Base-by-base conservation (phyloP, 2,888 invertebrate genomes). In the Boloria euphrosyne region DNA sequence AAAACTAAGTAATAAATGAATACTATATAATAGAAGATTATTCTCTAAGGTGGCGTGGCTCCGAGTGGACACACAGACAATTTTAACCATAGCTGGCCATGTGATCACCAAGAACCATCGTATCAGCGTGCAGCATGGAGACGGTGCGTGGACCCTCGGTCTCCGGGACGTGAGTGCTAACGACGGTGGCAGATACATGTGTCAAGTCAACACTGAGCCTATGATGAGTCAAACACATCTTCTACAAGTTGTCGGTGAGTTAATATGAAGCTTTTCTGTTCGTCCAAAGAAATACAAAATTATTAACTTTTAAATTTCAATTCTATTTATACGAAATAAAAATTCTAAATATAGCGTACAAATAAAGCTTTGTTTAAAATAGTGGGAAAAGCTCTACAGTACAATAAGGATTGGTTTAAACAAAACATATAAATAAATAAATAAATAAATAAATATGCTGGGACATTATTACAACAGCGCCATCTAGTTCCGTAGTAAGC, bases 51-150 rank as follows among this genome's bases (percentile, higher is more conserved):
- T 97, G 79, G 97, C 97, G 80, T 97, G 97, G 97, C 93, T 97
- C 66, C 95, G 97, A 71, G 97, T 97, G 64, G 97, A 97, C 92
- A 97, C 97, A 47, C 97, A 97, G 85, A 97, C 97, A 10, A 97
- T 97, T 77, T 93, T 97, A 75, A 97, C 97, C 52, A 97, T 97
- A 78, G 97, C 97, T 71, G 95, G 95, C 77, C 96, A 97, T 91
- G 97, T 97, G 82, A 97, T 97, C 85, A 97, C 97, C 67, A 96
- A 97, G 90, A 97, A 97, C 90, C 96, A 97, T 86, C 94, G 97
- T 74, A 96, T 97, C 82, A 95, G 95, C 75, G 95, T 97, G 75
- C 94, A 94, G 69, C 96, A 95, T 86, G 95, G 95, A 64, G 97
- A 97, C 83, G 94, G 96, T 74, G 95, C 96, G 60, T 97, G 97